Percentiles rank a stretch among this genome's conserved stretches.
Evolutionary conservation across 2,113 vertebrate species (phyloP).

Genomic region (Diadophis punctatus): DNA sequence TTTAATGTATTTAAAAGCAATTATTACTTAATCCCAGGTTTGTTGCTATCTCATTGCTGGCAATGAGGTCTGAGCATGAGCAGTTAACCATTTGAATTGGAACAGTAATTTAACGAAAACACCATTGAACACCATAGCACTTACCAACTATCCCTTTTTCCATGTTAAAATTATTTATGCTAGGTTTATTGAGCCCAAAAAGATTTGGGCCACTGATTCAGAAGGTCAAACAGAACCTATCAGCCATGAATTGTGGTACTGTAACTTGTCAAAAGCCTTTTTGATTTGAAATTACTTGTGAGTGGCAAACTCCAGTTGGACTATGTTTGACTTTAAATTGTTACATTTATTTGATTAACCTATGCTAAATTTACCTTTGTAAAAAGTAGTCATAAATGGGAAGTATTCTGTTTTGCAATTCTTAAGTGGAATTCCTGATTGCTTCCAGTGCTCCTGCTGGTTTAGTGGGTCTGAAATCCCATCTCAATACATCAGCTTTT

Average conservation of each 20-base stretch:
- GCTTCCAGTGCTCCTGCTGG: neutral
- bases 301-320: neutral
- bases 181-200: neutral
- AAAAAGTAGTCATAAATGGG: neutral
- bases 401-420: neutral
- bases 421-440: neutral
- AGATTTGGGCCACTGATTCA: neutral
- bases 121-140: neutral
- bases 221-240: neutral
- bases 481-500: neutral
- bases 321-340: neutral
- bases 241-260: neutral
- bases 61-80: conserved; percentile 70
- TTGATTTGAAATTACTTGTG: neutral
- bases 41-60: conserved; percentile 75
- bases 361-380: neutral
- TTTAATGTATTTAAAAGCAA: conserved; percentile 62
- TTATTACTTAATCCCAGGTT: conserved; percentile 60
- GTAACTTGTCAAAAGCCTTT: neutral
- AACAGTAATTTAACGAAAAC: conserved; percentile 35
- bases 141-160: neutral
- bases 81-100: conserved; percentile 55
- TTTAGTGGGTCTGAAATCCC: neutral
- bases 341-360: neutral
- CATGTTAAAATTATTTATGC: neutral